Evolutionary conservation across 2,113 vertebrate species (phyloP).

Genomic region (Eulemur macaco): DNA sequence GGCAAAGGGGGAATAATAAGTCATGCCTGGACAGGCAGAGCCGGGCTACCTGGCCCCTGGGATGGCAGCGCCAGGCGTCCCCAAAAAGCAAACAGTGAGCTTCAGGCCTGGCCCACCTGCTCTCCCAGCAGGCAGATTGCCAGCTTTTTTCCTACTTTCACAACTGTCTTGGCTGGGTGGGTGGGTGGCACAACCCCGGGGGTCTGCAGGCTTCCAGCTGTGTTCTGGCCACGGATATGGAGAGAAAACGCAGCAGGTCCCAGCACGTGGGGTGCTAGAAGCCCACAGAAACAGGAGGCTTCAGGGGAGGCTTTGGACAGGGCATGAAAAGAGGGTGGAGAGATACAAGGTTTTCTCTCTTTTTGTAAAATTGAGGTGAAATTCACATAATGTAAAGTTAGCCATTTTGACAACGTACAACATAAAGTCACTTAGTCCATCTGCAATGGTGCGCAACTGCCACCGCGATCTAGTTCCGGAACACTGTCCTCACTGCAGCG

Average conservation of each 20-base stretch:
- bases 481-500: neutral
- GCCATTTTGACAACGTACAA: neutral
- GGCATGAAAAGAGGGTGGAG: neutral
- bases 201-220: neutral
- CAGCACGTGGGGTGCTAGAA: fast-evolving
- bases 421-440: neutral
- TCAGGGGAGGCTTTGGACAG: neutral
- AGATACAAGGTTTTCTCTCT: too few relatives aligned
- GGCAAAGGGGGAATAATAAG: neutral
- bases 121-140: neutral
- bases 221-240: neutral
- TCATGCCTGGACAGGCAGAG: neutral
- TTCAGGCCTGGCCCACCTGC: neutral
- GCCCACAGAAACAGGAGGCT: neutral
- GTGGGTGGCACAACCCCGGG: neutral
- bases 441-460: fast-evolving
- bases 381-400: neutral
- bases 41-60: neutral
- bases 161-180: neutral
- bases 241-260: neutral
- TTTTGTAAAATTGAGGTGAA: neutral
- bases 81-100: neutral
- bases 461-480: neutral
- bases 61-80: neutral
- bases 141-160: too few relatives aligned